These are phyloP conservation scores for Indri indri DNA, from an alignment of 2,113 vertebrate species.

Conservation along the genomic window DNA sequence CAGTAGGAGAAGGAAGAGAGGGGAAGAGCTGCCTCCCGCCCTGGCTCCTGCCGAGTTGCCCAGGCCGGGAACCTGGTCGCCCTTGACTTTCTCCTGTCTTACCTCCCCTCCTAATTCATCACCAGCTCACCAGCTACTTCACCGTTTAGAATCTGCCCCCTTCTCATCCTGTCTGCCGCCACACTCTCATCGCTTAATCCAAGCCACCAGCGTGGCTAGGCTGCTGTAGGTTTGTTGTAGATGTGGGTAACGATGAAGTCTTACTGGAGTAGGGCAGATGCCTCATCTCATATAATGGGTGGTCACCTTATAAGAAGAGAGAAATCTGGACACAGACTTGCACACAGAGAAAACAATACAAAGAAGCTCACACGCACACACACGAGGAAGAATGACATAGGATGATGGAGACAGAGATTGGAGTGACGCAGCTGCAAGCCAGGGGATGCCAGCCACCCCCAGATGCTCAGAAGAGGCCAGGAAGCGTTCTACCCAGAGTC, in stretches of 20 bases:
- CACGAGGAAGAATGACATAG: too few species aligned
- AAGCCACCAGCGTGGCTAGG: not conserved
- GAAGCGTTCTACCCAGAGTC: not conserved
- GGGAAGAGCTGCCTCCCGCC: not conserved
- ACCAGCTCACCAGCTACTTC: not conserved
- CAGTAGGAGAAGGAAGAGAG: not conserved
- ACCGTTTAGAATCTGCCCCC: not conserved
- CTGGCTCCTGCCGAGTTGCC: not conserved
- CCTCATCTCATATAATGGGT: not conserved
- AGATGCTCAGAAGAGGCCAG: not conserved
- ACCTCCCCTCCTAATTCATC: not conserved
- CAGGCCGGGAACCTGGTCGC: not conserved
- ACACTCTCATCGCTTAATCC: not conserved
- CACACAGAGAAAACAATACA: not conserved
- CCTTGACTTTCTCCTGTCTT: not conserved
- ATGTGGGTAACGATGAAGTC: not conserved
- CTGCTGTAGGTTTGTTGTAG: not conserved
- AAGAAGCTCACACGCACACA: not conserved
- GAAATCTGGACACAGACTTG: not conserved
- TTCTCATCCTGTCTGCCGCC: not conserved
- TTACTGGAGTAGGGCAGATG: not conserved
- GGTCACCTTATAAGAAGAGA: not conserved
- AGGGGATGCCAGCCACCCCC: not conserved
- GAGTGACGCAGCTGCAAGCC: not conserved
- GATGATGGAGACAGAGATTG: not conserved